Conservation (phyloP, 2,797 vertebrate genomes). For the Coilia nasus region DNA sequence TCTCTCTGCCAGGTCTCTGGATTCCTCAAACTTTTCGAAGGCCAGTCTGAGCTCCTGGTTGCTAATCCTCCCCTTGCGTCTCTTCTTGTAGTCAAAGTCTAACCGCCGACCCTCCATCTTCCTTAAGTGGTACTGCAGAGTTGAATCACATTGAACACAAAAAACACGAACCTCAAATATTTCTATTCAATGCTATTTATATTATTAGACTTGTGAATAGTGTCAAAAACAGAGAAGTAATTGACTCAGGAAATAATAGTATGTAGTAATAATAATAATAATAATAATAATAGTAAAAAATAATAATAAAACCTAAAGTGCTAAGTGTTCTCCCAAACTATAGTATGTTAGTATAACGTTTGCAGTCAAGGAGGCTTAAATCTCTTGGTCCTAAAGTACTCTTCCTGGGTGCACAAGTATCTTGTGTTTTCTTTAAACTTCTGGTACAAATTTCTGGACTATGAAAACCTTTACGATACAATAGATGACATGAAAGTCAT, state of each 20-base stretch:
- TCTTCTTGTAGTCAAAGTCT: slow-evolving; percentile 87
- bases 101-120: slow-evolving; percentile 86
- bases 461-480: neutral
- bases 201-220: neutral
- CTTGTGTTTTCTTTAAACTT: too few relatives aligned
- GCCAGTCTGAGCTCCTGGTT: slow-evolving; percentile 80
- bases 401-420: too few relatives aligned
- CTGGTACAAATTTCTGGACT: neutral
- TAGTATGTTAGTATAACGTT: too few relatives aligned
- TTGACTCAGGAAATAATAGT: too few relatives aligned
- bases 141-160: slow-evolving; percentile 4
- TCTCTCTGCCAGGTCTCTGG: slow-evolving; percentile 87
- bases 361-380: too few relatives aligned
- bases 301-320: too few relatives aligned
- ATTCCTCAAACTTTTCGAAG: slow-evolving; percentile 88
- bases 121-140: slow-evolving; percentile 78
- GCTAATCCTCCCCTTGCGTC: slow-evolving; percentile 78
- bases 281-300: too few relatives aligned
- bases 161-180: neutral
- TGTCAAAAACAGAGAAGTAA: neutral
- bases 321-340: too few relatives aligned
- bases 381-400: too few relatives aligned
- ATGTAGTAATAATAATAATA: too few relatives aligned
- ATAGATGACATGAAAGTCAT: neutral
- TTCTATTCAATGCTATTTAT: neutral